Conservation (phyloP, 2,888 invertebrate species). For the Hoplodrina ambigua region DNA sequence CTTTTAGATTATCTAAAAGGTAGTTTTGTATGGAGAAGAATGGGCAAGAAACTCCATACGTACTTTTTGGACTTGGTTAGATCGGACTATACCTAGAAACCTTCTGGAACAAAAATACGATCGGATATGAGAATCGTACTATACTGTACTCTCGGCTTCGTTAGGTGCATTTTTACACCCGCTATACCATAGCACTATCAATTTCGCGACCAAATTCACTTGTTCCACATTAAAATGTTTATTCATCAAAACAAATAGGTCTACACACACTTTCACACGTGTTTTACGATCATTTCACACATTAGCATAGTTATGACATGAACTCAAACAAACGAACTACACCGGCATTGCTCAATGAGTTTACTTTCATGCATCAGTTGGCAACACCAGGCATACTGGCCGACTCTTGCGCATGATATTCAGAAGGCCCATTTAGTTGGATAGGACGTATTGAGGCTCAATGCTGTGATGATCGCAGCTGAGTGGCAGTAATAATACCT, state of each 20-base stretch:
- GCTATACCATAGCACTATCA: background rate
- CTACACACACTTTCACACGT: constrained; percentile 32
- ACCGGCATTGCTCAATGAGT: constrained; percentile 40
- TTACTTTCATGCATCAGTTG: constrained; percentile 51
- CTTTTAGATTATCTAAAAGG: no score
- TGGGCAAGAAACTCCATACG: no score
- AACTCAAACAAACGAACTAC: constrained; percentile 36
- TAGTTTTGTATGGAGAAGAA: no score
- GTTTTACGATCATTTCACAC: constrained; percentile 43
- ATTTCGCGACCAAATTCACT: background rate
- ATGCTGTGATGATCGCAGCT: no score
- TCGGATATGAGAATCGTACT: no score
- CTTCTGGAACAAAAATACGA: no score
- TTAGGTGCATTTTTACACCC: no score
- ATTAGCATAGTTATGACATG: constrained; percentile 53
- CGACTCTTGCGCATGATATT: background rate
- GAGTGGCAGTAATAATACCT: no score
- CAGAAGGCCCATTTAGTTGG: constrained; percentile 10
- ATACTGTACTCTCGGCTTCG: no score
- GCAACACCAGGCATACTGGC: background rate
- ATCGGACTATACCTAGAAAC: no score
- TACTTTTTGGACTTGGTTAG: no score
- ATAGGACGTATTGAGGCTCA: no score
- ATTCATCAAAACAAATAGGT: constrained; percentile 32
- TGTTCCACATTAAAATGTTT: constrained; percentile 12